Conservation (phyloP, 2,888 invertebrate genomes). For the Frankliniella fusca region DNA sequence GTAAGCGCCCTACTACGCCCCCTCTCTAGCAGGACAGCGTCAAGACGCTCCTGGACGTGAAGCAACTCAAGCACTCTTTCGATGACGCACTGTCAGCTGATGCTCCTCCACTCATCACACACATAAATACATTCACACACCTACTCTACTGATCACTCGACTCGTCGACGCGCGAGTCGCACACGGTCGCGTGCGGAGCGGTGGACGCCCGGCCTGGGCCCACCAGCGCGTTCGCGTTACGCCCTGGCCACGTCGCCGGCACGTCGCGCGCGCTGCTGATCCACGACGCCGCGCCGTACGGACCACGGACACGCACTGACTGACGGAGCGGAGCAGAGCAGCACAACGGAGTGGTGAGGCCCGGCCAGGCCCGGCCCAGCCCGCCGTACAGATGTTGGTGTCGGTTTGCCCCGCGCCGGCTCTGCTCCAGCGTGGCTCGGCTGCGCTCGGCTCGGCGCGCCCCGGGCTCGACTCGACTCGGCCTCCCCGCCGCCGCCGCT, state of each 20-base stretch:
- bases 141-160: background rate
- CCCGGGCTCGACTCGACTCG: background rate
- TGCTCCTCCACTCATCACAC: no score
- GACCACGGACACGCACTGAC: conserved; percentile 9
- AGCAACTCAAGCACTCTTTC: background rate
- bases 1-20: no score
- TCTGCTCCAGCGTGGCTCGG: background rate
- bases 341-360: background rate
- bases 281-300: background rate
- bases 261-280: background rate
- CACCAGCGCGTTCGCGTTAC: background rate
- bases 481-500: background rate
- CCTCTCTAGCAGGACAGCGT: background rate
- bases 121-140: background rate
- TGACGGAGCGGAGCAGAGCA: background rate
- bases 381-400: conserved; percentile 21
- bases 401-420: background rate
- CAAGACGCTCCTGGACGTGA: background rate
- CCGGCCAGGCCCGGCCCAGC: background rate
- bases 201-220: background rate
- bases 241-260: background rate
- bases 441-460: background rate
- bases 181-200: background rate
- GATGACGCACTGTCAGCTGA: no score
- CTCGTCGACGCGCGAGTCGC: background rate